Evolutionary conservation across 2,888 invertebrate species (phyloP).

Genomic region (Drosophila atroscutellata): DNA sequence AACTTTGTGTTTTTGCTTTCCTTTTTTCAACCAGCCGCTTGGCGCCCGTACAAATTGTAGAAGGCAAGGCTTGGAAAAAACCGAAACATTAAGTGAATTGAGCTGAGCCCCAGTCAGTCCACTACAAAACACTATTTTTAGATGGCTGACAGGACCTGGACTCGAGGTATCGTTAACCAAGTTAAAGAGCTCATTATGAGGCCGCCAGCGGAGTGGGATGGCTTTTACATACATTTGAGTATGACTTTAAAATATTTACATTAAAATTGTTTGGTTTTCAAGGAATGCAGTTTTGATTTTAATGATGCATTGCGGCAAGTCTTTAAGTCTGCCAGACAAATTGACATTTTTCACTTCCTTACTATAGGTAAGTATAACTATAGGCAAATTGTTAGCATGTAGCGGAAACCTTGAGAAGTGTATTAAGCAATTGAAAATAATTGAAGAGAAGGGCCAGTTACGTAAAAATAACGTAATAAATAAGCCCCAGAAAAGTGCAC

Average conservation of each 20-base stretch:
- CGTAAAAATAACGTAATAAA: not conserved
- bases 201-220: constrained; percentile 34
- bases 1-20: constrained; percentile 37
- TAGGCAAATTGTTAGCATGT: not conserved
- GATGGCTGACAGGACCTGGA: constrained; percentile 52
- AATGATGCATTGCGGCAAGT: constrained; percentile 22
- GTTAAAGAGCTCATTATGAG: constrained; percentile 63
- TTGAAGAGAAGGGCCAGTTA: not conserved
- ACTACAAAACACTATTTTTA: constrained; percentile 68
- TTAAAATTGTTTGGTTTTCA: constrained; percentile 65
- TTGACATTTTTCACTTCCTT: not conserved
- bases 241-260: constrained; percentile 70
- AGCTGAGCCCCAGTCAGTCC: constrained; percentile 13
- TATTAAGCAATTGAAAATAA: not conserved
- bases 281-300: constrained; percentile 31
- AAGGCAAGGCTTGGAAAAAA: constrained; percentile 19
- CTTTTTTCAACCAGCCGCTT: constrained; percentile 36
- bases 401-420: not conserved
- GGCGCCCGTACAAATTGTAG: constrained; percentile 41
- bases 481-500: not conserved
- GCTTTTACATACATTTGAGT: constrained; percentile 19
- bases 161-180: constrained; percentile 57
- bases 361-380: not conserved
- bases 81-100: constrained; percentile 25
- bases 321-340: constrained; percentile 25